Conservation (phyloP, 2,797 vertebrate species). For the Aulostomus chinensis region DNA sequence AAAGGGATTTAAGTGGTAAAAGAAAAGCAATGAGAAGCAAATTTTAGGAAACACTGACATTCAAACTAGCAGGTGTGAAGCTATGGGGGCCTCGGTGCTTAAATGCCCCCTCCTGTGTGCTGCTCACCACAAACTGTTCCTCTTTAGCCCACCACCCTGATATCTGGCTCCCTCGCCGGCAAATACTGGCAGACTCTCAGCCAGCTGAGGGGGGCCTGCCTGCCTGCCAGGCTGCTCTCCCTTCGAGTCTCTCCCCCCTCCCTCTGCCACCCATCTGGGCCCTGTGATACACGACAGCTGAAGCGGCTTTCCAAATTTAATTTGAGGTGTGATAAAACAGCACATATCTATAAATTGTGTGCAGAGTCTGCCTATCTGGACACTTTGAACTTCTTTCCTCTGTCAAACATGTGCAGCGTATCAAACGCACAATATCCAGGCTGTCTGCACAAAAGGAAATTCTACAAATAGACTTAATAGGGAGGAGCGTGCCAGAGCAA, state of each 20-base stretch:
- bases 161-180: constrained; percentile 13
- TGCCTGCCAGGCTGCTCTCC: constrained; percentile 16
- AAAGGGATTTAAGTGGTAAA: too few relatives aligned
- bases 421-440: constrained; percentile 45
- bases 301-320: constrained; percentile 71
- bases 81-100: too few relatives aligned
- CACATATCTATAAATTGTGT: constrained; percentile 76
- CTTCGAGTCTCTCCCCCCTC: constrained; percentile 1
- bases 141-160: constrained; percentile 13
- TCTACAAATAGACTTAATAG: constrained; percentile 58
- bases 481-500: constrained; percentile 33
- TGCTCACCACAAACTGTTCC: constrained; percentile 37
- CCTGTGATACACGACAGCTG: constrained; percentile 76
- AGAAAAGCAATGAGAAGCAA: too few relatives aligned
- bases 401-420: constrained; percentile 59
- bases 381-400: constrained; percentile 53
- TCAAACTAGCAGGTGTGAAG: too few relatives aligned
- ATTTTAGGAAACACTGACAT: too few relatives aligned
- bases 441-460: constrained; percentile 47
- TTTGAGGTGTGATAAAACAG: constrained; percentile 77
- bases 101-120: too few relatives aligned
- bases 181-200: too few relatives aligned
- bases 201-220: constrained; percentile 14
- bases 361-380: constrained; percentile 52
- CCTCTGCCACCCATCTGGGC: constrained; percentile 68